Conservation (phyloP, 2,113 vertebrate species). For the Podarcis raffonei region DNA sequence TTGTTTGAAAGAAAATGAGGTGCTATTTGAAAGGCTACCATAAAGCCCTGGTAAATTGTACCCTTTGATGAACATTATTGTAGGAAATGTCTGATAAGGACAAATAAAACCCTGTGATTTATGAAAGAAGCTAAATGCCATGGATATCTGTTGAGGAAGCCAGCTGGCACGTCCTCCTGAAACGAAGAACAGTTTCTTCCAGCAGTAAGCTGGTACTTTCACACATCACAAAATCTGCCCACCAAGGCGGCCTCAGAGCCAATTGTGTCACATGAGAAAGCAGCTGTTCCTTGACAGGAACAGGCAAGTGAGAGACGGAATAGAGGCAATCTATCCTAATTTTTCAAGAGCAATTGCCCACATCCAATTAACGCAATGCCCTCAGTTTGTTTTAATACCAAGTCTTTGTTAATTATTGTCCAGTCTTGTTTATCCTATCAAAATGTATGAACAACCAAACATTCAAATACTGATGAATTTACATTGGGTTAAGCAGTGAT, state of each 20-base stretch:
- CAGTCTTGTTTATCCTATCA: background rate
- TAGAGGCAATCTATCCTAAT: background rate
- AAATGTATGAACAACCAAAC: background rate
- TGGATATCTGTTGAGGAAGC: conserved; percentile 40
- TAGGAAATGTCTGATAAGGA: background rate
- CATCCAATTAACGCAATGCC: background rate
- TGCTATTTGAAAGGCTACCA: background rate
- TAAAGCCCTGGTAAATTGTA: background rate
- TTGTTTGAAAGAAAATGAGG: conserved; percentile 9
- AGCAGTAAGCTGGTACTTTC: conserved; percentile 25
- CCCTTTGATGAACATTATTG: background rate
- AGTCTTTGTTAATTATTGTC: background rate
- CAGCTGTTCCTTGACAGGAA: background rate
- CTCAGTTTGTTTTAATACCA: background rate
- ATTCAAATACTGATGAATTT: background rate
- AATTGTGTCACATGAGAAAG: conserved; percentile 6
- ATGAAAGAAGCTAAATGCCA: conserved; percentile 27
- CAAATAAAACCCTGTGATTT: conserved; percentile 9
- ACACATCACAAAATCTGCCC: conserved; percentile 12
- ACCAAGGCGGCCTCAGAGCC: background rate
- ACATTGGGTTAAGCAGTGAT: background rate
- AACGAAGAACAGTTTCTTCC: conserved; percentile 1
- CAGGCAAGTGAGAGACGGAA: background rate
- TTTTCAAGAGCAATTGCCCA: background rate
- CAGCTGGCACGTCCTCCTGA: conserved; percentile 21